These are phyloP conservation scores for Zaprionus gabonicus DNA, from an alignment of 1,140 invertebrate genomes.

Conservation along the genomic window DNA sequence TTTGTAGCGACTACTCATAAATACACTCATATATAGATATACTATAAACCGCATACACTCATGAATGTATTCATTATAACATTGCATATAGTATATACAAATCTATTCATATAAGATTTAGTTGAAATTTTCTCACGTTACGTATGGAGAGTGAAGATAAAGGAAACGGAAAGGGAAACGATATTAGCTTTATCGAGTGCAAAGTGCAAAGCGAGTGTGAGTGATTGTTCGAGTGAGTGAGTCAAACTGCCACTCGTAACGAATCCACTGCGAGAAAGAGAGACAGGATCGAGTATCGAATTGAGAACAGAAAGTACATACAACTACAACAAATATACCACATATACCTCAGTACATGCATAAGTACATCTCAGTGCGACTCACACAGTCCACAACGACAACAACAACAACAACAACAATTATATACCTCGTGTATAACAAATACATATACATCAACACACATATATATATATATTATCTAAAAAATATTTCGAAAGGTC, in stretches of 20 bases:
- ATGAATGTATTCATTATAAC: slow-evolving; percentile 21
- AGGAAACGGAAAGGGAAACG: background rate
- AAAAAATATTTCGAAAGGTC: slow-evolving; percentile 23
- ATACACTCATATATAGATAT: slow-evolving; percentile 17
- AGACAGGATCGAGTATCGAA: slow-evolving; percentile 57
- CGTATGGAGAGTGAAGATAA: slow-evolving; percentile 46
- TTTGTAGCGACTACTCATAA: slow-evolving; percentile 47
- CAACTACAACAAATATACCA: slow-evolving; percentile 80
- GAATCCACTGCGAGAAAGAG: slow-evolving; percentile 6
- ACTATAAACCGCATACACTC: slow-evolving; percentile 18
- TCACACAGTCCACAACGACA: background rate
- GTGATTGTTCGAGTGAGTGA: background rate
- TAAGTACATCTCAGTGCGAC: slow-evolving; percentile 64
- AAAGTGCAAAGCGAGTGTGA: slow-evolving; percentile 53
- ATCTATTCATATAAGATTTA: slow-evolving; percentile 61
- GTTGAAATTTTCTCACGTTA: slow-evolving; percentile 74
- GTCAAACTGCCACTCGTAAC: background rate
- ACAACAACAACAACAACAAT: slow-evolving; percentile 44
- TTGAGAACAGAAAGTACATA: slow-evolving; percentile 80
- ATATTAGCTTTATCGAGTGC: slow-evolving; percentile 71
- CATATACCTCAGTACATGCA: slow-evolving; percentile 82
- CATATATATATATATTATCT: slow-evolving; percentile 23
- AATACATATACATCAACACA: slow-evolving; percentile 64
- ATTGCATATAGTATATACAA: slow-evolving; percentile 17
- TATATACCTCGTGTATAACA: slow-evolving; percentile 78